Percentiles rank a stretch among this genome's conserved stretches.
Conservation (phyloP, 2,797 vertebrate species). For the Lutjanus campechanus region DNA sequence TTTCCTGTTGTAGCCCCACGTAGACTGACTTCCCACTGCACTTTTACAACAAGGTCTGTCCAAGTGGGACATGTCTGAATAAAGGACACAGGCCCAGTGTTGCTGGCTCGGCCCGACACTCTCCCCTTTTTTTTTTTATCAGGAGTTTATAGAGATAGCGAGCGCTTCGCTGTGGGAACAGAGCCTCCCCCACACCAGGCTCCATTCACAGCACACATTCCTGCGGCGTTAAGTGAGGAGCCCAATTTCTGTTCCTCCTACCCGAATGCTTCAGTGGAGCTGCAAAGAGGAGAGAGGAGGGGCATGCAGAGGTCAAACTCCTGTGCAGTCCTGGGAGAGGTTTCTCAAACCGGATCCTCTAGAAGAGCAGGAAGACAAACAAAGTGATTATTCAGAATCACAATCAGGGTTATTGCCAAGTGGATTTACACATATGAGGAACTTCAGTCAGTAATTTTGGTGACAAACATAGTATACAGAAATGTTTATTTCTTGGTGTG, state of each 20-base stretch:
- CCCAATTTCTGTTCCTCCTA: slow-evolving; percentile 36
- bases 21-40: slow-evolving; percentile 17
- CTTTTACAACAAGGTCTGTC: no score
- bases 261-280: slow-evolving; percentile 45
- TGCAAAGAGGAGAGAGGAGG: slow-evolving; percentile 41
- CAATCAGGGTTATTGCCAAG: no score
- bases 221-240: slow-evolving; percentile 69
- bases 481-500: no score
- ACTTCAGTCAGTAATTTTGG: no score
- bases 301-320: slow-evolving; percentile 39
- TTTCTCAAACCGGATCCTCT: slow-evolving; percentile 11
- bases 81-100: slow-evolving; percentile 24
- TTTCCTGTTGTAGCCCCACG: slow-evolving; percentile 66
- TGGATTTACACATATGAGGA: no score
- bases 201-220: slow-evolving; percentile 77
- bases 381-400: background rate
- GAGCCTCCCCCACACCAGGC: slow-evolving; percentile 63
- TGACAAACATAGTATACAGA: no score
- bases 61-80: background rate
- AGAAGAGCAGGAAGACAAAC: slow-evolving; percentile 38
- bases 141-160: slow-evolving; percentile 69
- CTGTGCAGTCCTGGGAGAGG: slow-evolving; percentile 18
- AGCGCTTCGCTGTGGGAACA: slow-evolving; percentile 51
- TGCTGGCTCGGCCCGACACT: slow-evolving; percentile 6
- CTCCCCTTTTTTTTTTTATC: slow-evolving; percentile 60